Base-by-base conservation (phyloP, 2,888 invertebrate genomes). In the Leptura quadrifasciata region DNA sequence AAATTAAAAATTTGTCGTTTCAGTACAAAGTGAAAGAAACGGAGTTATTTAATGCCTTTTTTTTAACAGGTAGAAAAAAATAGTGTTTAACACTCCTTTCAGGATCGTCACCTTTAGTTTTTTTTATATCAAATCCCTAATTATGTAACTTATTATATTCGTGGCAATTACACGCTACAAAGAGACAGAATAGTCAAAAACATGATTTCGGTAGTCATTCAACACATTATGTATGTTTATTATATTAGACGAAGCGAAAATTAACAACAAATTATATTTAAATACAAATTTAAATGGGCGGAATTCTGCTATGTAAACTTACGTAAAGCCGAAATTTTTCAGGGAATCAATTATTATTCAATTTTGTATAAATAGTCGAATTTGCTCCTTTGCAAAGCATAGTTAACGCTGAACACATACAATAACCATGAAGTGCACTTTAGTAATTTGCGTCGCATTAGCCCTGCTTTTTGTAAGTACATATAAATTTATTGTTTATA, bases 301-400 rank as follows among this genome's bases (percentile, higher is more conserved):
- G 60, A 60, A 27, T 60, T 60, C 60, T 21, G 60, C 27, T 60
- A 57, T 20, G 15, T 60, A n/a, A 60, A 27, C 24, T 10, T 24
- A n/a, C 2, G 9, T 21, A 12, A 18, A 9, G 2, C 9, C n/a
- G 1, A 15, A 27, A 24, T 27, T 60, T 27, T 27, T 24, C 15
- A 2, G 1, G 24, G 8, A 0, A 15, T 27, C 27, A 2, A 24
- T n/a, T 60, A 60, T 60, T 60, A 9, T 27, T 17, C n/a, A 24
- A n/a, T 27, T 60, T 27, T 2, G 60, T 60, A 60, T 60, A 60
- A 24, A 60, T 27, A 5, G 0, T n/a, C 3, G 10, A 27, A 2
- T 9, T n/a, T 5, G 27, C 21, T n/a, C 60, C n/a, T 9, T 27
- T 4, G 1, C 21, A 27, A 60, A 60, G 5, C 31, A 10, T 21